Base-by-base conservation (phyloP, 1,140 invertebrate species). In the Chironomus striatipennis region DNA sequence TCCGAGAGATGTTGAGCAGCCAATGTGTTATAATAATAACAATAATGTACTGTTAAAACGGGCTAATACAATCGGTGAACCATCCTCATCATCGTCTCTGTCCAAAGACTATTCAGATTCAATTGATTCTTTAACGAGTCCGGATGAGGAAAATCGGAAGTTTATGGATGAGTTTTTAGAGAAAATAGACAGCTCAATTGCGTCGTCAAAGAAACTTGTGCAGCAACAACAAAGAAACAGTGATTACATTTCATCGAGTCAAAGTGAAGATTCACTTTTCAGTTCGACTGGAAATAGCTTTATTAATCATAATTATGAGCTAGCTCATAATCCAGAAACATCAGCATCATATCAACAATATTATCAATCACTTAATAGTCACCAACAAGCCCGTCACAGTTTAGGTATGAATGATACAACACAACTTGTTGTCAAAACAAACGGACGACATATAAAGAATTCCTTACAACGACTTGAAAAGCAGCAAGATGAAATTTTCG, bases 401-500 rank as follows among this genome's bases (percentile, higher is more conserved):
- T 81, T 81, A 43, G 81, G 77, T 75, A 82, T 79, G 21, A 76
- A 17, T 73, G 81, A 79, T 76, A 86, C 85, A 74, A 84, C 83
- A 73, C 85, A 86, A 76, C 87, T 90, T n/a, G 85, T 90, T 17
- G 88, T 91, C 15, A 89, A 92, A 79, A 92, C 91, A 15, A 91
- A 93, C 80, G 91, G 91, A 43, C 87, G 89, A 76, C 88, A 88
- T 79, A 89, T 95, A 5, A 88, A 89, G 80, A 91, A 87, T 76
- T 94, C 92, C 2, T 80, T 94, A 65, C 89, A 91, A 81, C 87
- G 91, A 78, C 85, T 94, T 74, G 91, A 94, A 83, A 87, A 91
- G 78, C 88, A 91, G 79, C 92, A 94, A 82, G 93, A 95, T 79
- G 93, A 95, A 81, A 88, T 94, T 81, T 95, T 94, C 81, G 91